A percentile compares a stretch with the other conserved stretches of the same genome.
Evolutionary conservation across 2,113 vertebrate species (phyloP).

Genomic region (Colossoma macropomum): DNA sequence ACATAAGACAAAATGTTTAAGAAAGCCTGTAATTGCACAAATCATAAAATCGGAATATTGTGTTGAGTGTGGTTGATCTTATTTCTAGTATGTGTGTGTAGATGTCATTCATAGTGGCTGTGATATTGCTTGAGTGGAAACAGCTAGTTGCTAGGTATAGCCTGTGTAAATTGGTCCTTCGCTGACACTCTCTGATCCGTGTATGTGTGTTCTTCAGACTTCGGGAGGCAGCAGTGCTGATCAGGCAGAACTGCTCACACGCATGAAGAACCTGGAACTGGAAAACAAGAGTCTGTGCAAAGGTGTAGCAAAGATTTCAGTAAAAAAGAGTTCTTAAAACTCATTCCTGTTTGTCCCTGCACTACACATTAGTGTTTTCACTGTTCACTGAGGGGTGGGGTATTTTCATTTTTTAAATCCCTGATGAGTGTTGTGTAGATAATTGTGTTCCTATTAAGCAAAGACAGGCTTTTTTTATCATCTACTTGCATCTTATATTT

Average conservation of each 20-base stretch:
- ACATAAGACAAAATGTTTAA: background rate
- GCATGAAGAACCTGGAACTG: conserved; percentile 87
- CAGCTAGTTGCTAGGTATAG: background rate
- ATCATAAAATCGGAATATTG: too few species aligned
- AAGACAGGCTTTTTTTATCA: too few species aligned
- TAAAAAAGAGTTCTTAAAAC: background rate
- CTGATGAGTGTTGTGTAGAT: too few species aligned
- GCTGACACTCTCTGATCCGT: background rate
- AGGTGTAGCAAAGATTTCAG: conserved; percentile 71
- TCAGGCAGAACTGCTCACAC: conserved; percentile 82
- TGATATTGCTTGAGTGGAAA: background rate
- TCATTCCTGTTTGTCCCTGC: background rate
- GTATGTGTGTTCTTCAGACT: conserved; percentile 32
- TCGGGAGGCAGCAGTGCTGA: conserved; percentile 76
- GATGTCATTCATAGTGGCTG: background rate
- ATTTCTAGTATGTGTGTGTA: background rate
- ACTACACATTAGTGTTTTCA: background rate
- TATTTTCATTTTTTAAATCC: too few species aligned
- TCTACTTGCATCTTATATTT: too few species aligned
- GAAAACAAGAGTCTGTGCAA: conserved; percentile 89
- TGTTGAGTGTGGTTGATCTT: background rate
- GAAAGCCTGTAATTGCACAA: background rate
- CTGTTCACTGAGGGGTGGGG: too few species aligned
- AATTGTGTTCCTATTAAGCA: too few species aligned
- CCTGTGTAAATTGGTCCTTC: background rate